Percentiles rank a stretch among this genome's conserved stretches.
Evolutionary conservation across 2,888 invertebrate species (phyloP).

Genomic region (Dolichopus griseipennis): DNA sequence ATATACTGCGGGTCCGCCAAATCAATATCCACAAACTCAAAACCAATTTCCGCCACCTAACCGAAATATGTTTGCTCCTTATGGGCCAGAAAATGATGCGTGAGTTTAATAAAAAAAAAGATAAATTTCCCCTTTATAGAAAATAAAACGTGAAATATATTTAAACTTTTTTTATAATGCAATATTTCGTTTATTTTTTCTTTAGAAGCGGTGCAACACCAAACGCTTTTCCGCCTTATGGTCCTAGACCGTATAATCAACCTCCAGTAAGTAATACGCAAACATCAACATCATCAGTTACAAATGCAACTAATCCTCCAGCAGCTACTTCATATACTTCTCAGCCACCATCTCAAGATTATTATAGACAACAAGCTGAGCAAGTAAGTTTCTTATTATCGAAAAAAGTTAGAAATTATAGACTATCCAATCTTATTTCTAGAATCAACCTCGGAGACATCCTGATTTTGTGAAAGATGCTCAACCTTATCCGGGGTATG

Average conservation of each 20-base stretch:
- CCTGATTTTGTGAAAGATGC: slow-evolving; percentile 74
- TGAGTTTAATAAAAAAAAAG: slow-evolving; percentile 37
- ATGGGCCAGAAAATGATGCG: slow-evolving; percentile 63
- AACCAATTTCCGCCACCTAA: slow-evolving; percentile 55
- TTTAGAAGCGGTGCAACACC: slow-evolving; percentile 36
- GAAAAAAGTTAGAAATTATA: neutral
- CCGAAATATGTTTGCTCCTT: slow-evolving; percentile 72
- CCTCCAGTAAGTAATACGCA: slow-evolving; percentile 45
- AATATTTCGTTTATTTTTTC: neutral
- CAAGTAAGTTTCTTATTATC: slow-evolving; percentile 31
- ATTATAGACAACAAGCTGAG: slow-evolving; percentile 45
- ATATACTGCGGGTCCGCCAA: slow-evolving; percentile 49
- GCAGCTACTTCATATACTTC: slow-evolving; percentile 43
- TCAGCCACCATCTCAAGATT: slow-evolving; percentile 48
- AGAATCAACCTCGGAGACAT: slow-evolving; percentile 66
- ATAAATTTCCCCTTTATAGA: neutral
- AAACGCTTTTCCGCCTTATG: slow-evolving; percentile 40
- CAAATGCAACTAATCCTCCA: slow-evolving; percentile 30
- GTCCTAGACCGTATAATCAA: slow-evolving; percentile 39
- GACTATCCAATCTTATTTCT: slow-evolving; percentile 33
- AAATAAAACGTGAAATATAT: too few species aligned
- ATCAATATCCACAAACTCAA: slow-evolving; percentile 52
- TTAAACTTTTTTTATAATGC: too few species aligned
- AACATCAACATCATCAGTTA: slow-evolving; percentile 45
- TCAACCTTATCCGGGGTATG: slow-evolving; percentile 57